phyloP scores from a whole-genome alignment of 2,113 vertebrate species.

The Damaliscus lunatus region DNA sequence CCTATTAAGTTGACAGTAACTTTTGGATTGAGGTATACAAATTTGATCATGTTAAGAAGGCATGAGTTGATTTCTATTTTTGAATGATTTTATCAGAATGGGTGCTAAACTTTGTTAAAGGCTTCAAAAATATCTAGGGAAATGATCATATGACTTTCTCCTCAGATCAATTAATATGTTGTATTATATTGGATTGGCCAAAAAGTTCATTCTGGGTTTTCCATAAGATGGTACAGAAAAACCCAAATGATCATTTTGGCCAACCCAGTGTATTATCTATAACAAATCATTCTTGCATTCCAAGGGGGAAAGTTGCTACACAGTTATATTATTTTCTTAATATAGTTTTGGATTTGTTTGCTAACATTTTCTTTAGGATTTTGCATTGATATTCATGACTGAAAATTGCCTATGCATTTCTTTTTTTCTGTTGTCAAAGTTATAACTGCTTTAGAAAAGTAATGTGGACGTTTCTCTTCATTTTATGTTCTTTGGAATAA shows the following conservation, averaged over 20 bases:
- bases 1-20: neutral
- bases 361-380: slow-evolving; percentile 21
- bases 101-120: neutral
- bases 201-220: neutral
- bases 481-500: slow-evolving; percentile 25
- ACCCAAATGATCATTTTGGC: neutral
- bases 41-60: slow-evolving; percentile 19
- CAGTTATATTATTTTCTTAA: slow-evolving; percentile 3
- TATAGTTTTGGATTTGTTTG: neutral
- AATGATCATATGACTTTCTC: neutral
- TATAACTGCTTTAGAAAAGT: slow-evolving; percentile 26
- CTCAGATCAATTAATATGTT: neutral
- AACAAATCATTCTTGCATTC: neutral
- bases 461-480: neutral
- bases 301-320: neutral
- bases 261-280: neutral
- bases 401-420: neutral
- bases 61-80: neutral
- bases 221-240: neutral
- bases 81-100: neutral
- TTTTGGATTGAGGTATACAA: neutral
- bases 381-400: neutral
- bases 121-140: slow-evolving; percentile 12
- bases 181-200: neutral
- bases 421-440: neutral